Base-by-base conservation (phyloP, 1,140 invertebrate genomes). In the Drosophila kurseongensis region DNA sequence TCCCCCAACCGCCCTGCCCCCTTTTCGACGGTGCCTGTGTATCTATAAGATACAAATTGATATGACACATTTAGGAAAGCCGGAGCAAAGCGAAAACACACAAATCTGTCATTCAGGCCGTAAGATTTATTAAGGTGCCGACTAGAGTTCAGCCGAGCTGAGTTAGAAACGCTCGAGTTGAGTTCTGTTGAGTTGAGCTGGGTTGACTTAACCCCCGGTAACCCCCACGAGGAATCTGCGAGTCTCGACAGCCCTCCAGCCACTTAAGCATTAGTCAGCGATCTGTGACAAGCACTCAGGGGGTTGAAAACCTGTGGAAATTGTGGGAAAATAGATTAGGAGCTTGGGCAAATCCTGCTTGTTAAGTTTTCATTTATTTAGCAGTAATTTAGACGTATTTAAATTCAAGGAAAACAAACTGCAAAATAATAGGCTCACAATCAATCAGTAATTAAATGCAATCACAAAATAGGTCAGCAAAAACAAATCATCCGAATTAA, bases 11-110 rank as follows among this genome's bases (percentile, higher is more conserved):
- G 0, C 18, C 6, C 23, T 23, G 4, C 23, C 12, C 36, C 9
- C 13, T 23, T 4, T 13, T 45, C 41, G 5, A n/a, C 51, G 18
- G 54, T 54, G 55, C 27, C 57, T 63, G 55, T 38, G 60, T 40
- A 79, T 75, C 77, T 50, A 69, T 80, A 48, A 62, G 77, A 80
- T 80, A 80, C 78, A 80, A 84, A 85, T 84, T 80, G 80, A 84
- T 80, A 84, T 84, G 80, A 84, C 80, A 84, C 81, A 84, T 85
- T 76, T 80, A 67, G 80, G 36, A 47, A 48, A 78, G 45, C 55
- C 45, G 55, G 13, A 27, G 57, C 58, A 55, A 59, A 59, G 58
- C 57, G 59, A 57, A 78, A 68, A 54, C 51, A 78, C 62, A 74
- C 47, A 78, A 82, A 82, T 69, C 77, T 85, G 81, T 80, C 80